phyloP scores from a whole-genome alignment of 1,140 invertebrate genomes.

The Drosophila tsacasi region DNA sequence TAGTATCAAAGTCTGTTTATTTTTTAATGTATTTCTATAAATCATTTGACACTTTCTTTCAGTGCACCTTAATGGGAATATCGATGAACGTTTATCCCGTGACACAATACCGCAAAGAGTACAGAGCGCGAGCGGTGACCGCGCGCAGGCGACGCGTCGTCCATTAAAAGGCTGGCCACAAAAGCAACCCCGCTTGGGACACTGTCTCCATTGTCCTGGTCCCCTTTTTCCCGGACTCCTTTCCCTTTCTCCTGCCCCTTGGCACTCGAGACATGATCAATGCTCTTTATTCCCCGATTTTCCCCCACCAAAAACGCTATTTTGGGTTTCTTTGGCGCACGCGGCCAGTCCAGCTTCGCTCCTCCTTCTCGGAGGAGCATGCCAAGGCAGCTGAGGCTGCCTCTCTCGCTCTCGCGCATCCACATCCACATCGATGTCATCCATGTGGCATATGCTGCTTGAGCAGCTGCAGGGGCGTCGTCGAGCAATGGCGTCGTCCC shows the following conservation, averaged over 20 bases:
- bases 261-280: slow-evolving; percentile 46
- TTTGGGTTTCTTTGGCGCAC: slow-evolving; percentile 50
- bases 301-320: slow-evolving; percentile 45
- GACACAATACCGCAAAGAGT: slow-evolving; percentile 70
- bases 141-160: slow-evolving; percentile 26
- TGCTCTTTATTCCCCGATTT: slow-evolving; percentile 27
- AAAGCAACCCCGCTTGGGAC: slow-evolving; percentile 52
- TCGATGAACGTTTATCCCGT: slow-evolving; percentile 76
- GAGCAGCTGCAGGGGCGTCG: slow-evolving; percentile 47
- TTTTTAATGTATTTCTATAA: not conserved
- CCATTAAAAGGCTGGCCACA: slow-evolving; percentile 67
- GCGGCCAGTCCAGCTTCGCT: slow-evolving; percentile 28
- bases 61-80: slow-evolving; percentile 23
- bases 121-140: slow-evolving; percentile 63
- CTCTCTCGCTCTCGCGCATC: slow-evolving; percentile 15
- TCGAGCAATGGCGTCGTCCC: slow-evolving; percentile 71
- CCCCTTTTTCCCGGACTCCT: slow-evolving; percentile 3
- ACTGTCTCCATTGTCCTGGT: slow-evolving; percentile 12
- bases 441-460: slow-evolving; percentile 27
- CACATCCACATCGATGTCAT: slow-evolving; percentile 3
- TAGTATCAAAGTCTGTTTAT: not conserved
- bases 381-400: slow-evolving; percentile 49
- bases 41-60: not conserved
- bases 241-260: slow-evolving; percentile 29
- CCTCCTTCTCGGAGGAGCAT: slow-evolving; percentile 61